Evolutionary conservation across 2,888 invertebrate genomes (phyloP).

Genomic region (Aphidoletes aphidimyza): DNA sequence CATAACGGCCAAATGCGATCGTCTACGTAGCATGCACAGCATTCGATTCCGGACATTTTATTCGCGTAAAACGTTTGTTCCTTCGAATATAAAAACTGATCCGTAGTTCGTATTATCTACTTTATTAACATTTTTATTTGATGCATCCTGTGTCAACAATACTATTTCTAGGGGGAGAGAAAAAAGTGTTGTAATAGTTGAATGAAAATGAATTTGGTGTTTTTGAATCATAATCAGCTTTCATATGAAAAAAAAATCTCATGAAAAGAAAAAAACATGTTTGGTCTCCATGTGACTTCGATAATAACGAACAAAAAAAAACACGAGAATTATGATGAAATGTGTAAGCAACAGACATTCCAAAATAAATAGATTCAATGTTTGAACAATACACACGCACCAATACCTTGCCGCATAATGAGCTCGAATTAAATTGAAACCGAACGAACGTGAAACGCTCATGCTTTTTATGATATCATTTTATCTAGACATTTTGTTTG

Average conservation of each 20-base stretch:
- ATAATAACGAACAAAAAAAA: conserved; percentile 13
- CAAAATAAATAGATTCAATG: not conserved
- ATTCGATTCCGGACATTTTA: no score
- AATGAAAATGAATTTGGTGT: no score
- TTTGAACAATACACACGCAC: conserved; percentile 21
- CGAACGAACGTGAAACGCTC: not conserved
- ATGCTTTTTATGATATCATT: conserved; percentile 10
- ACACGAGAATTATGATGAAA: not conserved
- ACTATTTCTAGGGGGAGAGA: no score
- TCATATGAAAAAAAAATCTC: not conserved
- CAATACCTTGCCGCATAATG: not conserved
- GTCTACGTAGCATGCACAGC: no score
- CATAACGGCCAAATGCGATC: no score
- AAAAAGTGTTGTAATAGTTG: no score
- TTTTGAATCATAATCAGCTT: not conserved
- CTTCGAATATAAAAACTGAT: no score
- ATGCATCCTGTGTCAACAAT: no score
- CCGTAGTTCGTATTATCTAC: no score
- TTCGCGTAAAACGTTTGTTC: no score
- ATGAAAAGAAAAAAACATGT: not conserved
- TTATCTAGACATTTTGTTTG: conserved; percentile 24
- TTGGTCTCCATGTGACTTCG: not conserved
- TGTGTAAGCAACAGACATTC: conserved; percentile 33
- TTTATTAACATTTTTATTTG: no score
- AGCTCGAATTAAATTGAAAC: conserved; percentile 37